Base-by-base conservation (phyloP, 2,797 vertebrate species). In the Sphenodon punctatus region DNA sequence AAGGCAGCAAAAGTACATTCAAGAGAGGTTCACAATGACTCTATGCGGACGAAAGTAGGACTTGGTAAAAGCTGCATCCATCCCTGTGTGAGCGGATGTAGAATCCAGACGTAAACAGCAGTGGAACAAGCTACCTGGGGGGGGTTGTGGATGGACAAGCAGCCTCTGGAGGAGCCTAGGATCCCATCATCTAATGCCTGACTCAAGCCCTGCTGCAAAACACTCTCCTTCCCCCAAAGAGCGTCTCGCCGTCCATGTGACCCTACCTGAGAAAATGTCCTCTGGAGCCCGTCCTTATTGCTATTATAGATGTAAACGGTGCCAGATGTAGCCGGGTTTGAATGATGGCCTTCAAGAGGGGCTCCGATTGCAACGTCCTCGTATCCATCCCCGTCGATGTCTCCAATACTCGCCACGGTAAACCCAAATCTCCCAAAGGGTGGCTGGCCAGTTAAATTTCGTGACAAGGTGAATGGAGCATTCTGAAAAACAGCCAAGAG, bases 251-350 rank as follows among this genome's bases (percentile, higher is more conserved):
- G n/a, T n/a, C n/a, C n/a, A n/a, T n/a, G n/a, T n/a, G n/a, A n/a
- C 48, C 42, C 11, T 83, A 95, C 97, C 94, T 97, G 97, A 41
- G 96, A 95, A 73, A 77, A 92, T 3, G 20, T 64, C 22, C 58
- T n/a, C 6, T 30, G 72, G 39, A 96, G 76, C 27, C 92, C 90
- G 5, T 78, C 63, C 25, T 27, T 6, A 3, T 71, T 75, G 70
- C 94, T 94, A 0, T 95, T 96, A 77, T 92, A 97, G 82, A 96
- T 93, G 77, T 96, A 97, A 87, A 96, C 79, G 15, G 95, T 96
- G 87, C 97, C 96, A 2, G 90, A 94, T 69, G 80, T 69, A 42
- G 34, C 80, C 2, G 42, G 51, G 0, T 51, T 65, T 32, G 60
- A 56, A 34, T 41, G 66, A 7, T 81, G 78, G 7, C 89, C 91